phyloP scores from a whole-genome alignment of 1,140 invertebrate species.

The Macrobrachium rosenbergii region DNA sequence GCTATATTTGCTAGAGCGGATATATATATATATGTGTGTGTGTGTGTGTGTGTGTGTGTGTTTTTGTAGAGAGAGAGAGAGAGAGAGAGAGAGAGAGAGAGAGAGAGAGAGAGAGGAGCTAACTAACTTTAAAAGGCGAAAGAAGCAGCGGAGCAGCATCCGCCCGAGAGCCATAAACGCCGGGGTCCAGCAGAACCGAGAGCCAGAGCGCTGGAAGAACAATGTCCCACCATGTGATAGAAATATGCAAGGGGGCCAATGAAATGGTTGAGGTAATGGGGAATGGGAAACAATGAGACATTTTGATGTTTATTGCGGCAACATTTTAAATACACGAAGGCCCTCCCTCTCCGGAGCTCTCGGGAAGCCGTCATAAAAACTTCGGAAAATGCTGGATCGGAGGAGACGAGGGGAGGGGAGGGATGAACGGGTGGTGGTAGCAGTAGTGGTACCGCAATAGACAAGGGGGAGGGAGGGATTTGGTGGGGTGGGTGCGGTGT shows the following conservation, averaged over 20 bases:
- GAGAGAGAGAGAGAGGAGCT: too few species aligned
- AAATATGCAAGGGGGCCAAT: constrained; percentile 32
- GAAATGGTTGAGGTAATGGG: constrained; percentile 41
- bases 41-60: too few species aligned
- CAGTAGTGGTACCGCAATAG: too few species aligned
- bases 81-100: too few species aligned
- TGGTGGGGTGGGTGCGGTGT: not conserved
- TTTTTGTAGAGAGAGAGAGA: too few species aligned
- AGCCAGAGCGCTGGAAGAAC: not conserved
- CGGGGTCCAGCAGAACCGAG: not conserved
- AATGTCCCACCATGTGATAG: constrained; percentile 4
- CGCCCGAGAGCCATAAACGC: too few species aligned
- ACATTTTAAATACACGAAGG: constrained; percentile 50
- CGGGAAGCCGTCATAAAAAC: not conserved
- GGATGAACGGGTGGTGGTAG: not conserved
- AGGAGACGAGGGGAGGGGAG: not conserved
- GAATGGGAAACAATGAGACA: constrained; percentile 47
- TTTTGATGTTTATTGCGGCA: constrained; percentile 39
- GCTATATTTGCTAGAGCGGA: too few species aligned
- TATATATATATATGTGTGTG: too few species aligned
- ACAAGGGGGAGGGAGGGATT: not conserved
- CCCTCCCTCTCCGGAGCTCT: constrained; percentile 10
- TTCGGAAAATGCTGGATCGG: not conserved
- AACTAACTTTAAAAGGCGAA: too few species aligned
- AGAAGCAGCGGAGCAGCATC: too few species aligned